Percentiles rank a stretch among this genome's conserved stretches.
Evolutionary conservation across 2,113 vertebrate genomes (phyloP).

Genomic region (Indicator maculatus): DNA sequence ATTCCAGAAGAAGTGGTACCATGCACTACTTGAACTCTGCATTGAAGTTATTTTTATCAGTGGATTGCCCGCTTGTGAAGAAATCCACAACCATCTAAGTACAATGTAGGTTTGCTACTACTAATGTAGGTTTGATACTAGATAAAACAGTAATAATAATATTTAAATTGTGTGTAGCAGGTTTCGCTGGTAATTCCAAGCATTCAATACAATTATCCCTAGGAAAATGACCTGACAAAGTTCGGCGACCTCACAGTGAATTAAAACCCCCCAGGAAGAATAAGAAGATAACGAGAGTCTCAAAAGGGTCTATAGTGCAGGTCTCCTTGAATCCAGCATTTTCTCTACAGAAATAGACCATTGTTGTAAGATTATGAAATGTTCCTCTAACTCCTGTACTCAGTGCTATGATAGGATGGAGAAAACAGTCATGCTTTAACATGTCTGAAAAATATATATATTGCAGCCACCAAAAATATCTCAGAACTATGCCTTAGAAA

Average conservation of each 20-base stretch:
- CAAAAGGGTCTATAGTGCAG: not conserved
- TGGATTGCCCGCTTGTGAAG: not conserved
- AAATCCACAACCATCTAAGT: not conserved
- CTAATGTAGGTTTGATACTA: not conserved
- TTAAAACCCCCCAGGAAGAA: not conserved
- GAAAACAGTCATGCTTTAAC: no score
- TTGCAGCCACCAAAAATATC: not conserved
- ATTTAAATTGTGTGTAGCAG: not conserved
- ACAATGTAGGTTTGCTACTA: not conserved
- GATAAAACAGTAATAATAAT: not conserved
- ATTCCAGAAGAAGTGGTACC: not conserved
- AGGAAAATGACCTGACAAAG: not conserved
- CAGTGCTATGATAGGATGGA: no score
- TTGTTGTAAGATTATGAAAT: not conserved
- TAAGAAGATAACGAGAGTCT: not conserved
- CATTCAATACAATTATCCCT: not conserved
- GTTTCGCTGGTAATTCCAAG: not conserved
- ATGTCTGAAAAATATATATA: not conserved
- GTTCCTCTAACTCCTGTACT: not conserved
- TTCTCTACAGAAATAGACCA: not conserved
- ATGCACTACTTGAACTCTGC: not conserved
- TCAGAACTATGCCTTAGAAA: not conserved
- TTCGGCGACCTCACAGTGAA: rapidly evolving
- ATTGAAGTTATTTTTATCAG: not conserved
- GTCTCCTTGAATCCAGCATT: not conserved